Conservation (phyloP, 1,140 invertebrate species). For the Globodera rostochiensis region DNA sequence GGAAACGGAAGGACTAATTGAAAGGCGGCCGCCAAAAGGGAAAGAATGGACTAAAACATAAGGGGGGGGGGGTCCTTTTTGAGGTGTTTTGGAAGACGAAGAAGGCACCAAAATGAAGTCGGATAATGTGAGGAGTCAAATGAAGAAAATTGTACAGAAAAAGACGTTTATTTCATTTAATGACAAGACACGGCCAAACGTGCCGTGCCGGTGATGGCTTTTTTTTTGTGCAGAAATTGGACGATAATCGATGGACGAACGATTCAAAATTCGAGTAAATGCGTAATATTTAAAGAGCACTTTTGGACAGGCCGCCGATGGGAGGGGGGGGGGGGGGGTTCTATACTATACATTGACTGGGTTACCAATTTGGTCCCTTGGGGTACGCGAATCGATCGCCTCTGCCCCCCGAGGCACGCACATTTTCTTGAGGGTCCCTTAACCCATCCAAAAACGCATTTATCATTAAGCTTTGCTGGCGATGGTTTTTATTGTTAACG, state of each 20-base stretch:
- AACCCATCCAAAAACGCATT: neutral
- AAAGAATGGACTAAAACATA: neutral
- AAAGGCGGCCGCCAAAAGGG: neutral
- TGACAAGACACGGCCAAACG: too few relatives aligned
- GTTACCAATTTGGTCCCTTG: neutral
- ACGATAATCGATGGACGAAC: too few relatives aligned
- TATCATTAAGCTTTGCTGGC: neutral
- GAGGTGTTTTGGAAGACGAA: neutral
- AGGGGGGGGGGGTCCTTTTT: neutral
- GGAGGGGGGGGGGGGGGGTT: too few relatives aligned
- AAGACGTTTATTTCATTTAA: too few relatives aligned
- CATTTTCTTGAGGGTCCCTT: neutral
- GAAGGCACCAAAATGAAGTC: neutral
- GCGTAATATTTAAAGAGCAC: too few relatives aligned
- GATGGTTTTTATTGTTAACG: too few relatives aligned
- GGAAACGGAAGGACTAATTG: neutral
- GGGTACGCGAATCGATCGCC: neutral
- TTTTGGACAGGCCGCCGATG: too few relatives aligned
- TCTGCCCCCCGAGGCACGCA: neutral
- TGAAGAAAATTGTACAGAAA: too few relatives aligned
- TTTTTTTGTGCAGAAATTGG: too few relatives aligned
- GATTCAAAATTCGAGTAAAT: too few relatives aligned
- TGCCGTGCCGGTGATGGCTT: too few relatives aligned
- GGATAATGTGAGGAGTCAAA: too few relatives aligned
- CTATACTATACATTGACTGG: neutral